Percentiles rank a stretch among this genome's conserved stretches.
These are phyloP conservation scores for Aethina tumida DNA, from an alignment of 1,140 invertebrate genomes.

Conservation along the genomic window DNA sequence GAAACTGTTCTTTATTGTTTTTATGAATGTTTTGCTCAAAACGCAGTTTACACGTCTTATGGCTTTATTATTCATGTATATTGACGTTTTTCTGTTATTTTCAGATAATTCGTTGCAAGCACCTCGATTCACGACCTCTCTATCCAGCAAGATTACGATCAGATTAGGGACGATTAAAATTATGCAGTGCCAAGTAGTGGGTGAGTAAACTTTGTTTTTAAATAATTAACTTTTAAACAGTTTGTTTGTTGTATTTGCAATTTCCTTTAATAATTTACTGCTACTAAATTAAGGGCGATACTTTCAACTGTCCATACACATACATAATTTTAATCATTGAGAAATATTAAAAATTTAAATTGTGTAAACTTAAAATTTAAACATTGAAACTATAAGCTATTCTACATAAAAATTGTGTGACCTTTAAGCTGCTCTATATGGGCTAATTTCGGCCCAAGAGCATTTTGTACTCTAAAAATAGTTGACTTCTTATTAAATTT, in stretches of 20 bases:
- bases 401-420: not conserved
- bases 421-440: not conserved
- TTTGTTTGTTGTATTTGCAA: not conserved
- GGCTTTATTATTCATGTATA: too few species aligned
- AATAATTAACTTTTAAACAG: constrained; percentile 5
- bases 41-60: too few species aligned
- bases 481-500: too few species aligned
- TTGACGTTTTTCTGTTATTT: constrained; percentile 35
- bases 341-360: constrained; percentile 4
- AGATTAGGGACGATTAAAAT: constrained; percentile 81
- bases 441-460: not conserved
- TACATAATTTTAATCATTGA: constrained; percentile 6
- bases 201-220: constrained; percentile 47
- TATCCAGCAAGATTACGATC: constrained; percentile 71
- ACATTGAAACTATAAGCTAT: not conserved
- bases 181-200: constrained; percentile 76
- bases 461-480: too few species aligned
- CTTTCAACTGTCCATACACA: constrained; percentile 1
- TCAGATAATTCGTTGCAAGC: constrained; percentile 57
- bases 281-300: constrained; percentile 1
- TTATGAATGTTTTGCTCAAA: too few species aligned
- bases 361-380: not conserved
- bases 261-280: not conserved
- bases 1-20: too few species aligned
- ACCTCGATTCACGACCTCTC: constrained; percentile 72